Base-by-base conservation (phyloP, 2,888 invertebrate genomes). In the Sminthurinus aureus region DNA sequence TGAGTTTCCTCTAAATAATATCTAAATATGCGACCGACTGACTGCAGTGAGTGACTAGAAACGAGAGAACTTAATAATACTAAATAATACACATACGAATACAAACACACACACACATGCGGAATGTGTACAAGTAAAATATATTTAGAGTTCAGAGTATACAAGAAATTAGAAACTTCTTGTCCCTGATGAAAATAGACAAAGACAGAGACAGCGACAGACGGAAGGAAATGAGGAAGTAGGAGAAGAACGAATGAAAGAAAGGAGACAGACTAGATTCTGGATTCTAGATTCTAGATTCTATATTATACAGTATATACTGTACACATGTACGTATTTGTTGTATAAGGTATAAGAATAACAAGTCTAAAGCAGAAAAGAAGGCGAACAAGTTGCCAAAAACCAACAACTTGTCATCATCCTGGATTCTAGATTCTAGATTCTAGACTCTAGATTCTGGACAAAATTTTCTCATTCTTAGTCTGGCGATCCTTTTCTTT, bases 151-250 rank as follows among this genome's bases (percentile, higher is more conserved):
- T 58, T 15, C n/a, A n/a, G n/a, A n/a, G 58, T 18, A 58, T 2
- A 85, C 82, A 83, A 85, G 81, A 85, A 85, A 82, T 80, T 79
- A 85, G 82, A 79, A 82, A 82, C 79, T 82, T 82, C 84, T 85
- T 82, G 84, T 84, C 79, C 83, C 74, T 80, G 79, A 80, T 82
- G 83, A 83, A 81, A 85, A 66, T 78, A 85, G 78, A 58, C n/a
- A n/a, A n/a, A n/a, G n/a, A n/a, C n/a, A n/a, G n/a, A n/a, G n/a
- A n/a, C n/a, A n/a, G n/a, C n/a, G n/a, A n/a, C 58, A 58, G 58
- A 58, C 58, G 18, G 38, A 38, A 38, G 38, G 38, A 38, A 38
- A 38, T 38, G 38, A 38, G 38, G 38, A 38, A 38, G 38, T 38
- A 38, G 38, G 6, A 38, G 38, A 38, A 1, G 38, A 38, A 38